A percentile compares a stretch with the other conserved stretches of the same genome.
Conservation (phyloP, 2,113 vertebrate genomes). For the Arizona elegans region DNA sequence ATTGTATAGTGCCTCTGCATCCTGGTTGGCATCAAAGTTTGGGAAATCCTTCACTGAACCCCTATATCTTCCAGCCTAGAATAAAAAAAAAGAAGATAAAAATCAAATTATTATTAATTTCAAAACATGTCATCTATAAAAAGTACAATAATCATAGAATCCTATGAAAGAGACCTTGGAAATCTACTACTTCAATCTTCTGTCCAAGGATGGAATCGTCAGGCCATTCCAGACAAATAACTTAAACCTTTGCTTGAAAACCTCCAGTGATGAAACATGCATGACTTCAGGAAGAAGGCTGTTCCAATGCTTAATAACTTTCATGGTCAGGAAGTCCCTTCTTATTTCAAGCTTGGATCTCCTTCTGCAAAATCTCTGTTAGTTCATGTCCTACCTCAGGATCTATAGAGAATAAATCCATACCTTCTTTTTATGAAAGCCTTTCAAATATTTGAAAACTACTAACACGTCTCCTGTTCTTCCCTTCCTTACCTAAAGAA, state of each 20-base stretch:
- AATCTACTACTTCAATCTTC: background rate
- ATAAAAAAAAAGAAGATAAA: slow-evolving; percentile 5
- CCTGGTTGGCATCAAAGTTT: slow-evolving; percentile 79
- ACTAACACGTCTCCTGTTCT: background rate
- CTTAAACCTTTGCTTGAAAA: background rate
- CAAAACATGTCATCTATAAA: background rate
- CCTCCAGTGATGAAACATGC: background rate
- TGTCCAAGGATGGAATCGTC: background rate
- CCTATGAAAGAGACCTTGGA: background rate
- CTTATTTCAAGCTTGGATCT: background rate
- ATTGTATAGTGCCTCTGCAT: slow-evolving; percentile 86
- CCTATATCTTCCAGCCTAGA: slow-evolving; percentile 78
- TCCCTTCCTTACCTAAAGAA: background rate
- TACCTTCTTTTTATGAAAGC: background rate
- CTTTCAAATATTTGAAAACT: background rate
- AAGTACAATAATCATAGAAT: background rate
- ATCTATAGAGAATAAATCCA: background rate
- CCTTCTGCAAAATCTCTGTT: background rate
- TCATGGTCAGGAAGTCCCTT: background rate
- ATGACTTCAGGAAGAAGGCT: background rate
- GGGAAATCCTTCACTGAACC: slow-evolving; percentile 82
- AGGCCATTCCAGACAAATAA: background rate
- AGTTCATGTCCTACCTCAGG: background rate
- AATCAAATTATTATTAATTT: background rate
- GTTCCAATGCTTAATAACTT: background rate